Evolutionary conservation across 2,113 vertebrate genomes (phyloP).

Genomic region (Triplophysa tibetana): DNA sequence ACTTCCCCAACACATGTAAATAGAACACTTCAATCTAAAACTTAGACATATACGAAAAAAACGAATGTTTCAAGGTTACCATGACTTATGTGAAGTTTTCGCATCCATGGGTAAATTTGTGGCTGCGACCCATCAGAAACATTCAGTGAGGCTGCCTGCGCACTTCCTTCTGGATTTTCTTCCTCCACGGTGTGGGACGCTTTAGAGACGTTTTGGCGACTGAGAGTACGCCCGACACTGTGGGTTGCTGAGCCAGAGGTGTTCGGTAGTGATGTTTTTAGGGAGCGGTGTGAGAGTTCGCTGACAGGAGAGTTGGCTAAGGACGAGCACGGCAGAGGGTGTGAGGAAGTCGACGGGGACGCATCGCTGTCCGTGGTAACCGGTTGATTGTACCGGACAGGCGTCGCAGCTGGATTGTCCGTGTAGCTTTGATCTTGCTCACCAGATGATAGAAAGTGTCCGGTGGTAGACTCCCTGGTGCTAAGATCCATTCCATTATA

Average conservation of each 20-base stretch:
- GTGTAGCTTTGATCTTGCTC: conserved; percentile 89
- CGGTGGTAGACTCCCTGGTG: conserved; percentile 85
- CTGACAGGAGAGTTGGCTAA: conserved; percentile 85
- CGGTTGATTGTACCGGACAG: conserved; percentile 90
- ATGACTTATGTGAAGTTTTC: conserved; percentile 98
- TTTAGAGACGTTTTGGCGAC: conserved; percentile 88
- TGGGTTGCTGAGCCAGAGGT: conserved; percentile 79
- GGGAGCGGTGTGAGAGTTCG: conserved; percentile 84
- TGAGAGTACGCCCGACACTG: conserved; percentile 80
- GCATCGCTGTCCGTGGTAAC: conserved; percentile 78
- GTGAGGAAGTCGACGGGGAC: conserved; percentile 88
- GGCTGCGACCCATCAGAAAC: conserved; percentile 85
- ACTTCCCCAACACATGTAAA: background rate
- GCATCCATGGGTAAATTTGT: conserved; percentile 99
- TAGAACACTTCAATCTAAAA: background rate
- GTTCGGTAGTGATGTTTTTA: conserved; percentile 89
- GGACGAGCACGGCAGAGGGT: conserved; percentile 88
- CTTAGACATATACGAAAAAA: background rate
- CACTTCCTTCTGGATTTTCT: conserved; percentile 87
- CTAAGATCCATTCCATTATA: conserved; percentile 99
- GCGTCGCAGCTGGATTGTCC: conserved; percentile 82
- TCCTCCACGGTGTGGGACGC: conserved; percentile 85
- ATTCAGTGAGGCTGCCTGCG: conserved; percentile 87
- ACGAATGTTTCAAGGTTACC: conserved; percentile 77
- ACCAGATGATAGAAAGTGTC: conserved; percentile 89